These are phyloP conservation scores for Zenarchopterus dispar DNA, from an alignment of 2,797 vertebrate species.

Conservation along the genomic window DNA sequence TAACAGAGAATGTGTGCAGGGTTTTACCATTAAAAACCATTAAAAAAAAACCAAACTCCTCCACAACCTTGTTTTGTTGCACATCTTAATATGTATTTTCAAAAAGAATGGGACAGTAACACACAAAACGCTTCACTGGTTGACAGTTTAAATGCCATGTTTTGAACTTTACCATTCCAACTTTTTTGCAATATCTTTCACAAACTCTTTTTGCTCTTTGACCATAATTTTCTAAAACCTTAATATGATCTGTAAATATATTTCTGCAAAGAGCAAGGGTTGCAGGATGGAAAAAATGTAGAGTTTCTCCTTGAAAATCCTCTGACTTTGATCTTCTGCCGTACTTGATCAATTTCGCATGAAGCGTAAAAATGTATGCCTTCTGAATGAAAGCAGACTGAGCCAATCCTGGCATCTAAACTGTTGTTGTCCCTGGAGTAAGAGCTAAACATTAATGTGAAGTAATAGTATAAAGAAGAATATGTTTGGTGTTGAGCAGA, in stretches of 20 bases:
- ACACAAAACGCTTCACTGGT: no score
- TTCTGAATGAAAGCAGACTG: slow-evolving; percentile 62
- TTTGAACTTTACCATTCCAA: neutral
- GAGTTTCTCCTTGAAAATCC: slow-evolving; percentile 44
- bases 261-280: slow-evolving; percentile 38
- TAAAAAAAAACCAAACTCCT: no score
- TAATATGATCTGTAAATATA: slow-evolving; percentile 39
- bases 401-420: slow-evolving; percentile 53
- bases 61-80: no score
- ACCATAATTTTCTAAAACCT: slow-evolving; percentile 39
- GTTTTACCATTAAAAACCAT: no score
- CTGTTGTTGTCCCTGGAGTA: slow-evolving; percentile 62
- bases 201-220: slow-evolving; percentile 23
- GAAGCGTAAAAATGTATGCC: slow-evolving; percentile 68
- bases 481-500: slow-evolving; percentile 33
- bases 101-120: no score
- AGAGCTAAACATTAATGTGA: slow-evolving; percentile 53
- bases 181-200: neutral
- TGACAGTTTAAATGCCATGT: no score
- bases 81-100: no score
- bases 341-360: slow-evolving; percentile 63
- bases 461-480: slow-evolving; percentile 26
- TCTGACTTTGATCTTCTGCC: slow-evolving; percentile 67
- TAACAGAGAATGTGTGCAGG: no score
- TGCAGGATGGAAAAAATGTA: slow-evolving; percentile 19